Evolutionary conservation across 2,797 vertebrate genomes (phyloP), one percentile per base, ranked within the genome.

Genomic region (Coilia nasus): DNA sequence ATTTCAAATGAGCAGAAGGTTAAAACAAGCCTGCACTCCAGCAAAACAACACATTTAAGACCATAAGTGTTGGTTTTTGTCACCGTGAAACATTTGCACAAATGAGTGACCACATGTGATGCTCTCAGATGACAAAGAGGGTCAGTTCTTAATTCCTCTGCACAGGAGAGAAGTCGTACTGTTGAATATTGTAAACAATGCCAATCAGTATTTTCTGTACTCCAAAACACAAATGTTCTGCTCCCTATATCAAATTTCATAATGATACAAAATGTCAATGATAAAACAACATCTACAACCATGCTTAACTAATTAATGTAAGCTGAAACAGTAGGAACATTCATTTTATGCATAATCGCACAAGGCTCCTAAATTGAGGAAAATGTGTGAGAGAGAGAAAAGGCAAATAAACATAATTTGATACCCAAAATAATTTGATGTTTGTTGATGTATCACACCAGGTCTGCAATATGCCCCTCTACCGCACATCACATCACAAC

Each of bases 1-100:
- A 97, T 97, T 96, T 96, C 95, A 97, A 97, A 97, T 97, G 96
- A 97, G 94, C 93, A 89, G 91, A 92, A 92, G 86, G 92, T 93
- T 94, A 88, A 89, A 92, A 95, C 90, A 93, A 93, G 86, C 91
- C 93, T 92, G 91, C 94, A 93, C 94, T 91, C 91, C 89, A 94
- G 94, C 93, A 91, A 94, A 94, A 93, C 91, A 95, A 92, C 93
- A 94, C 93, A 94, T 95, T 95, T 93, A 89, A 90, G 91, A 84
- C 83, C 92, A 93, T 92, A 94, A 93, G 94, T 91, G 90, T 93
- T 90, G 86, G 86, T 50, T 81, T 90, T 92, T 91, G 89, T 92
- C 86, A 92, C 88, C 90, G 87, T 89, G 87, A 90, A 90, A 84
- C 92, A 92, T 94, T 90, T 91, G 88, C 92, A 91, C 92, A 92